Conservation (phyloP, 2,797 vertebrate genomes). For the Lepus townsendii region DNA sequence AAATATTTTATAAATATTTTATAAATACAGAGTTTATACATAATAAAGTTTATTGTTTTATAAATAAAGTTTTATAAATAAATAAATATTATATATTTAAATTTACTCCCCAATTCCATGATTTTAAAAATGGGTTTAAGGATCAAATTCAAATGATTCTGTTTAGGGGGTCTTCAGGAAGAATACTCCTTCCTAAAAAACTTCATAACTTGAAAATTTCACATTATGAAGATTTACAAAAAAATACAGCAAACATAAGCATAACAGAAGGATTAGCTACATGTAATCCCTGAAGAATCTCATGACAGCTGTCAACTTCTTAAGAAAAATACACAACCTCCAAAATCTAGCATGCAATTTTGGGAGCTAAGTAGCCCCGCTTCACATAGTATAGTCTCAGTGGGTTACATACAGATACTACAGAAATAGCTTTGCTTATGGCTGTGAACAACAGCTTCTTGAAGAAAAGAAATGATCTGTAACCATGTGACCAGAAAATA, state of each 20-base stretch:
- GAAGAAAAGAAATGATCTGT: neutral
- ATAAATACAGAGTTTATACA: too few species aligned
- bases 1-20: neutral
- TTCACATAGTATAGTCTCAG: neutral
- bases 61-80: slow-evolving; percentile 32
- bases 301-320: neutral
- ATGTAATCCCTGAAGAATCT: neutral
- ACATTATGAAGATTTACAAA: neutral
- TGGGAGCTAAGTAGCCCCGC: neutral
- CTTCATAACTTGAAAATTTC: neutral
- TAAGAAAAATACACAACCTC: slow-evolving; percentile 43
- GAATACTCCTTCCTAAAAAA: neutral
- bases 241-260: neutral
- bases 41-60: too few species aligned
- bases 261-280: neutral
- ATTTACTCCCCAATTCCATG: neutral
- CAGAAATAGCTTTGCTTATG: slow-evolving; percentile 3
- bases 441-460: neutral
- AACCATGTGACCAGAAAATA: slow-evolving; percentile 36
- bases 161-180: neutral
- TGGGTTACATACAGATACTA: neutral
- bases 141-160: neutral
- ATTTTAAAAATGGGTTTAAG: neutral
- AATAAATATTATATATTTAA: neutral
- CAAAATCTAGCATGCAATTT: neutral